phyloP scores from a whole-genome alignment of 2,888 invertebrate species.

The Caenorhabditis angaria region DNA sequence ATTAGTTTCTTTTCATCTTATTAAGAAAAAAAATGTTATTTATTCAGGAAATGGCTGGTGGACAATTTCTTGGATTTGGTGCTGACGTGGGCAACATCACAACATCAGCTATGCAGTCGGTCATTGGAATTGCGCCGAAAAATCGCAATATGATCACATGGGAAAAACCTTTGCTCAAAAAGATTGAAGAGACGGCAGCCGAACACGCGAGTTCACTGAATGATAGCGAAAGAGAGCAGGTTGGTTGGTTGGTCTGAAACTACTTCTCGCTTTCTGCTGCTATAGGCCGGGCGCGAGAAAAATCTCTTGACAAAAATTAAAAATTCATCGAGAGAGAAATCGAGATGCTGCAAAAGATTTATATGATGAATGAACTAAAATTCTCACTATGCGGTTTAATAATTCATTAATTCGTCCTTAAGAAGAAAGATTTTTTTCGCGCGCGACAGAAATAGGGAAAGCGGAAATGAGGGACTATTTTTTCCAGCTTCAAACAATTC shows the following conservation, averaged over 20 bases:
- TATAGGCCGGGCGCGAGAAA: not conserved
- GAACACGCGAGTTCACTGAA: constrained; percentile 70
- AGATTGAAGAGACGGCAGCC: constrained; percentile 71
- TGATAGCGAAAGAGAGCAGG: constrained; percentile 70
- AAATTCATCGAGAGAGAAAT: constrained; percentile 1
- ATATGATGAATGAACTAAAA: constrained; percentile 12
- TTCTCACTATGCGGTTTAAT: constrained; percentile 29
- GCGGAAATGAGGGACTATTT: not conserved
- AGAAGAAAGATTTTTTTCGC: constrained; percentile 17
- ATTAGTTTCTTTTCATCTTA: not conserved
- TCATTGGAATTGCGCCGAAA: constrained; percentile 69
- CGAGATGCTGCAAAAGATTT: not conserved
- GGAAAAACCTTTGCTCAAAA: constrained; percentile 70
- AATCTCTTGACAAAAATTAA: not conserved
- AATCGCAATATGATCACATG: constrained; percentile 72
- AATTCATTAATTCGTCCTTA: constrained; percentile 21
- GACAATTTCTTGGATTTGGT: constrained; percentile 70
- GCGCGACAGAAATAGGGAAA: constrained; percentile 24
- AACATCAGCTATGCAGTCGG: constrained; percentile 69
- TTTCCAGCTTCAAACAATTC: constrained; percentile 67
- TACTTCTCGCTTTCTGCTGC: too few species aligned
- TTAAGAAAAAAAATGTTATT: not conserved
- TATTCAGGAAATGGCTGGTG: constrained; percentile 69
- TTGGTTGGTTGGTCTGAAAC: not conserved
- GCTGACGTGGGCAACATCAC: constrained; percentile 71